Base-by-base conservation (phyloP, 2,797 vertebrate species). In the Pempheris klunzingeri region DNA sequence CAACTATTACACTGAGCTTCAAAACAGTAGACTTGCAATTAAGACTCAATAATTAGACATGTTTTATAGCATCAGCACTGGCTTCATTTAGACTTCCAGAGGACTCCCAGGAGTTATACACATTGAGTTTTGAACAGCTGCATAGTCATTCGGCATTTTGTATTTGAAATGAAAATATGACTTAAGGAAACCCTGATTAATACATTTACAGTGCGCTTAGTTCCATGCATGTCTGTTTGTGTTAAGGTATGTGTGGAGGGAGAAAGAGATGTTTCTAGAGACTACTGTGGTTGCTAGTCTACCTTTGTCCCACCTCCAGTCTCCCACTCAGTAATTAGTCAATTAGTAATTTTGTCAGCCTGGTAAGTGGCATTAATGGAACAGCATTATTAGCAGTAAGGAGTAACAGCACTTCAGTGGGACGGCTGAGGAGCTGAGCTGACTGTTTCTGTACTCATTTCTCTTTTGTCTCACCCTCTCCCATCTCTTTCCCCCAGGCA, bases 361-460 rank as follows among this genome's bases (percentile, higher is more conserved):
- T 95, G 94, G 95, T 97, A 97, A 97, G 96, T 97, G 95, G 95
- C 96, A 97, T 97, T 97, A 97, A 97, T 97, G 96, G 95, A 43
- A 77, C 92, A 93, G 94, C 95, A 94, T 96, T 96, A 96, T 97
- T 96, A 95, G 91, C 94, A 88, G 87, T 93, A 91, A 86, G 94
- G 72, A 58, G 41, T 94, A 93, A 94, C 95, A 94, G 93, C 90
- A 91, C 91, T 92, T 92, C 64, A 62, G 28, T 71, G 78, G 94
- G 94, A 93, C 93, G 84, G 76, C 89, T 75, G 83, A 75, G 57
- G 18, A 67, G 39, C 80, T 5, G n/a, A 43, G 64, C 73, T 71
- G 76, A 83, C 69, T 58, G 49, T 41, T 64, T 82, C 79, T 32
- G 78, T 72, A 65, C 17, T 78, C 57, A 28, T 60, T 70, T 67